Conservation (phyloP, 1,140 invertebrate genomes). For the honey bee (Apis mellifera) region DNA sequence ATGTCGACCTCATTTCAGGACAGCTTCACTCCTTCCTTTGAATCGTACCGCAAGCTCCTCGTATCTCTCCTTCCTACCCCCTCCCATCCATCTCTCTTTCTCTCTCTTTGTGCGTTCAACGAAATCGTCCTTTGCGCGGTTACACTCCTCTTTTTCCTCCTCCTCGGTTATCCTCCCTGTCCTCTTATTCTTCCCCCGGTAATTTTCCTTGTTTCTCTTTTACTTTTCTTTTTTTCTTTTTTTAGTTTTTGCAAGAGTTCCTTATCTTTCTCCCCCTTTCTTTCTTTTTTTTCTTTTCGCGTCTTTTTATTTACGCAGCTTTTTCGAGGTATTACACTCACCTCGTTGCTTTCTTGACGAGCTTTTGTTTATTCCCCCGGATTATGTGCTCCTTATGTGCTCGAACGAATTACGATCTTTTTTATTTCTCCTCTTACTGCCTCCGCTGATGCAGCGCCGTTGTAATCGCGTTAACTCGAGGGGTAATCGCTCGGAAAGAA, state of each 20-base stretch:
- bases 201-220: no score
- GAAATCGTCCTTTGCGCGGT: conserved; percentile 8
- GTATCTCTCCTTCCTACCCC: not conserved
- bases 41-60: conserved; percentile 40
- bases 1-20: conserved; percentile 68
- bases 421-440: not conserved
- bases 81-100: not conserved
- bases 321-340: not conserved
- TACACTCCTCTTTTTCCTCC: not conserved
- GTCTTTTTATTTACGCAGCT: not conserved
- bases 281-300: not conserved
- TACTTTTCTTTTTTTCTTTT: no score
- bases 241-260: not conserved
- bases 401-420: conserved; percentile 7
- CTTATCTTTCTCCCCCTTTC: no score
- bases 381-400: not conserved
- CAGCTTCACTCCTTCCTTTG: conserved; percentile 56
- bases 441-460: not conserved
- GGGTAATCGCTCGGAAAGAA: not conserved
- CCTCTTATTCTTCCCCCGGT: not conserved
- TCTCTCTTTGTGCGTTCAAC: not conserved
- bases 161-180: no score
- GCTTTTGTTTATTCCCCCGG: conserved; percentile 14
- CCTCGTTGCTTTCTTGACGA: conserved; percentile 12
- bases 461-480: conserved; percentile 18